phyloP scores from a whole-genome alignment of 2,888 invertebrate genomes.

The Tryphoninae sp. region DNA sequence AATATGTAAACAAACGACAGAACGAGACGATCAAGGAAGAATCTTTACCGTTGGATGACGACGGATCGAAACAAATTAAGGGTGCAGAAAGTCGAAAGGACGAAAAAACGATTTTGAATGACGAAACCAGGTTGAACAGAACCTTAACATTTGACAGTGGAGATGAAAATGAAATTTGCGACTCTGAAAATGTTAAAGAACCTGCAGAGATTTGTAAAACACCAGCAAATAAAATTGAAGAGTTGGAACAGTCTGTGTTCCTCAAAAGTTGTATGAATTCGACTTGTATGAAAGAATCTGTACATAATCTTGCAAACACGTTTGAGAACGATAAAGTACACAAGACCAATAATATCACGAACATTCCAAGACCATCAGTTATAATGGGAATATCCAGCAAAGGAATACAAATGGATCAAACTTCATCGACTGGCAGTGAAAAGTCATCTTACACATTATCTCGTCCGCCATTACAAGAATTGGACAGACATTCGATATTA shows the following conservation, averaged over 20 bases:
- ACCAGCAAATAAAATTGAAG: constrained; percentile 6
- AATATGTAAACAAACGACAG: not conserved
- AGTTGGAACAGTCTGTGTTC: not conserved
- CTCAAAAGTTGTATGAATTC: not conserved
- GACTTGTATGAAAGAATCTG: not conserved
- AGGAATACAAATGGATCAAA: constrained; percentile 6
- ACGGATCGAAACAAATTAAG: not conserved
- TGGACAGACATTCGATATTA: not conserved
- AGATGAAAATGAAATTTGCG: not conserved
- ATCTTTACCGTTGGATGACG: not conserved
- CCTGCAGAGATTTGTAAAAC: not conserved
- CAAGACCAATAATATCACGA: not conserved
- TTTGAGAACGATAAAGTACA: not conserved
- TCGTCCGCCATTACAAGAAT: constrained; percentile 8
- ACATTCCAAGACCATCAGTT: constrained; percentile 41
- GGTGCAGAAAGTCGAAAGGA: not conserved
- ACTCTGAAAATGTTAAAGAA: not conserved
- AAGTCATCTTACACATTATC: not conserved
- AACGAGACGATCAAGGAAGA: constrained; percentile 36
- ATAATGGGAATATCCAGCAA: constrained; percentile 38
- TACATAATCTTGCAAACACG: not conserved
- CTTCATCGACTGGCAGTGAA: constrained; percentile 7
- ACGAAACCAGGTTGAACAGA: not conserved
- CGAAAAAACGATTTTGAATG: not conserved
- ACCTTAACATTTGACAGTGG: not conserved